Conservation (phyloP, 1,140 invertebrate genomes). For the Pseudomyrmex concolor region DNA sequence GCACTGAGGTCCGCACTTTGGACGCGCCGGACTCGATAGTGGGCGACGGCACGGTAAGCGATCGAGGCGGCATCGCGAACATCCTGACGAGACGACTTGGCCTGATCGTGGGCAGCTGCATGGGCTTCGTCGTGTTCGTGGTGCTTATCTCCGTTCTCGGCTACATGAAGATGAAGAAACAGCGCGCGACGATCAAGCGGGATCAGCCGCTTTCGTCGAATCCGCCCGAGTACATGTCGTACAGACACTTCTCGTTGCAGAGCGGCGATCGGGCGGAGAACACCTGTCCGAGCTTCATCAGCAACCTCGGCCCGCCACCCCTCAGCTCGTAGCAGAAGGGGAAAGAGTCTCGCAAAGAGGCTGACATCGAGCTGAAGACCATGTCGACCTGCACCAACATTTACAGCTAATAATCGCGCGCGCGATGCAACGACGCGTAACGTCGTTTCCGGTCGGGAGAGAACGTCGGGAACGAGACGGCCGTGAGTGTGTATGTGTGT, state of each 20-base stretch:
- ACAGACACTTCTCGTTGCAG: constrained; percentile 88
- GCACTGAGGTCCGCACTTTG: constrained; percentile 91
- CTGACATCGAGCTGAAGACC: constrained; percentile 79
- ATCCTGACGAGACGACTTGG: constrained; percentile 92
- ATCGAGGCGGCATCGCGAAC: constrained; percentile 86
- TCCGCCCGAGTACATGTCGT: constrained; percentile 90
- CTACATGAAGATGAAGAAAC: constrained; percentile 94
- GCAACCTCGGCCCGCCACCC: constrained; percentile 80
- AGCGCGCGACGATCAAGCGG: constrained; percentile 89
- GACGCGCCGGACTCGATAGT: constrained; percentile 89
- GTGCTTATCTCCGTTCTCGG: constrained; percentile 92
- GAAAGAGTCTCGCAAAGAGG: constrained; percentile 70
- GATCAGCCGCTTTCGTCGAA: constrained; percentile 88
- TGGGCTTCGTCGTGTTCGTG: constrained; percentile 94
- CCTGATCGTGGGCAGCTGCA: constrained; percentile 93
- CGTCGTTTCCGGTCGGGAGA: neutral
- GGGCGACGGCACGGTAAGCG: constrained; percentile 87
- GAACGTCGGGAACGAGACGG: neutral
- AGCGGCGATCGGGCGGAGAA: constrained; percentile 81
- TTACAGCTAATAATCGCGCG: constrained; percentile 71
- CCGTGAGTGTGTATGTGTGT: neutral
- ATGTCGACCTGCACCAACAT: constrained; percentile 75
- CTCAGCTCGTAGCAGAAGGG: constrained; percentile 83
- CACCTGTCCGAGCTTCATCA: constrained; percentile 83
- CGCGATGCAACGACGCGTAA: neutral